A percentile compares a stretch with the other conserved stretches of the same genome.
Conservation (phyloP, 1,140 invertebrate genomes). For the Sycophaga agraensis region DNA sequence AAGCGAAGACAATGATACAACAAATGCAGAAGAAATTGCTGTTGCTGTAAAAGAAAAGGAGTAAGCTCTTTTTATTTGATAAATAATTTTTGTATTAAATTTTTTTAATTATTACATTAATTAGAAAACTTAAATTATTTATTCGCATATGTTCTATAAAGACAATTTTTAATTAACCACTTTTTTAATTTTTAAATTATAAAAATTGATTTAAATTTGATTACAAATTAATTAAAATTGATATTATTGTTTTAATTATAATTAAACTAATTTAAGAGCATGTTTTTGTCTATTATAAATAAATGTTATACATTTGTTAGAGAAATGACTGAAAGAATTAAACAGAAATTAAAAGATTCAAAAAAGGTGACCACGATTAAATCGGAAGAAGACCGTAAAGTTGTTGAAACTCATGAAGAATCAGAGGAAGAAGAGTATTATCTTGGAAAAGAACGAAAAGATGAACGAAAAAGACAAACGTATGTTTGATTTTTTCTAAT, state of each 20-base stretch:
- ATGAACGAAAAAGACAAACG: conserved; percentile 69
- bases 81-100: no score
- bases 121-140: no score
- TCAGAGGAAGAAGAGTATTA: conserved; percentile 64
- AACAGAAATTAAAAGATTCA: conserved; percentile 59
- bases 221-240: no score
- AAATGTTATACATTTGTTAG: no score
- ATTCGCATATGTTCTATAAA: no score
- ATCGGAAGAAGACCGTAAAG: conserved; percentile 45
- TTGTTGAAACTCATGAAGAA: conserved; percentile 35
- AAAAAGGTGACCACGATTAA: conserved; percentile 47
- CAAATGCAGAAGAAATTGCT: not conserved
- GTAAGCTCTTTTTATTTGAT: conserved; percentile 35
- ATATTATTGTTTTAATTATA: conserved; percentile 14
- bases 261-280: no score
- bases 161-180: no score
- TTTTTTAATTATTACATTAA: no score
- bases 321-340: conserved; percentile 55
- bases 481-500: conserved; percentile 43
- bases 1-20: conserved; percentile 40
- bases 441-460: conserved; percentile 67
- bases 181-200: no score
- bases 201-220: no score
- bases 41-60: conserved; percentile 35
- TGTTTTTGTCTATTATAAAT: no score